Evolutionary conservation across 2,113 vertebrate species (phyloP), one percentile per base, ranked within the genome.

Genomic region (Trochalopteron elliotii): DNA sequence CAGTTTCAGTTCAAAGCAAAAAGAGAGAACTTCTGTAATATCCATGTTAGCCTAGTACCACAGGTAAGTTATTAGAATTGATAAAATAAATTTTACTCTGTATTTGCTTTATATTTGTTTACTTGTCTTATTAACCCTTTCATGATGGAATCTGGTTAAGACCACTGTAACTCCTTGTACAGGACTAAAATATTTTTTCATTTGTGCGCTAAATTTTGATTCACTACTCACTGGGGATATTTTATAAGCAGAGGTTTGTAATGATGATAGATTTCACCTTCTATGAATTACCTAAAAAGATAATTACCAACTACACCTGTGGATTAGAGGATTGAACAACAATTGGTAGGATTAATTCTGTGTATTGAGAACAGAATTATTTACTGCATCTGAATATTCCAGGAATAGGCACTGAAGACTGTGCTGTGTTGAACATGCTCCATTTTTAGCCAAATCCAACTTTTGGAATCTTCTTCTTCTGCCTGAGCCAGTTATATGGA

Each of bases 1-100:
- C 98, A 98, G 56, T 98, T 98, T 94, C 98, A 98, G 77, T 98
- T 98, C 95, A 98, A 98, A 89, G 98, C 97, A 42, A 98, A 97
- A 95, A 95, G 94, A 94, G 97, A 98, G 60, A 98, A 98, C 92
- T 98, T 98, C 94, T 98, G 98, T 86, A 98, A 98, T 61, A 98
- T 98, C 77, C 98, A 98, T 19, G 98, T 98, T 78, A 98, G 98
- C 88, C 95, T 98, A 52, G 98, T 98, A 27, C 98, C 98, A 40
- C 98, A 98, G 97, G 98, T 98, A 95, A 87, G 49, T 90, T 87
- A 42, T 47, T 52, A 44, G 52, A 71, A 75, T 77, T 25, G 79
- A 39, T 63, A 30, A 37, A 53, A 42, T 33, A 74, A 52, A n/a
- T 71, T 83, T 92, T 74, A 44, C 16, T 76, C 15, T 37, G 0